Percentiles rank a stretch among this genome's conserved stretches.
These are phyloP conservation scores for Diarsia dahlii DNA, from an alignment of 2,888 invertebrate genomes.

Conservation along the genomic window DNA sequence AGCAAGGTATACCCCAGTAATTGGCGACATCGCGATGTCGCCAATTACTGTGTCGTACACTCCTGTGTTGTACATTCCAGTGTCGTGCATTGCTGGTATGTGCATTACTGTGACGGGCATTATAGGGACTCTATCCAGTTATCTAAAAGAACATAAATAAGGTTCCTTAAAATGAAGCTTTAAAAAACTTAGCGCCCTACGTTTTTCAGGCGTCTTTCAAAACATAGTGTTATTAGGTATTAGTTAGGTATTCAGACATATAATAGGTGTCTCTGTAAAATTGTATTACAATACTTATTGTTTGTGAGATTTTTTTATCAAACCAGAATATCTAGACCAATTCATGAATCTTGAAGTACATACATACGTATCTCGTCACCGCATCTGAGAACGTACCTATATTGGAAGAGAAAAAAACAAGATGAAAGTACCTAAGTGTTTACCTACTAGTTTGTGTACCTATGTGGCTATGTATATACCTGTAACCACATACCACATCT, in stretches of 20 bases:
- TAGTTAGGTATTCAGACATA: not conserved
- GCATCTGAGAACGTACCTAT: not conserved
- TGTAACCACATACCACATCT: not conserved
- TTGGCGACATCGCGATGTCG: no score
- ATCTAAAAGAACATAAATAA: no score
- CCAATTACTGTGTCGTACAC: no score
- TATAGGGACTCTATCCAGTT: no score
- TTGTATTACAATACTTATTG: not conserved
- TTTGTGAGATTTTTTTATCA: not conserved
- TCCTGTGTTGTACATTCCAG: no score
- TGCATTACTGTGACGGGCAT: no score
- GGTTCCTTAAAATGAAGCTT: no score
- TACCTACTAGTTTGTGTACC: slow-evolving; percentile 17
- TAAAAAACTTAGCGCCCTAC: no score
- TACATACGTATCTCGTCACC: not conserved
- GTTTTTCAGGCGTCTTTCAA: no score
- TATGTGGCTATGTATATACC: not conserved
- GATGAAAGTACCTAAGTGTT: slow-evolving; percentile 30
- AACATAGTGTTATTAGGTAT: not conserved
- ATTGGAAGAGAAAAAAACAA: slow-evolving; percentile 4
- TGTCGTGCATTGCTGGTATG: no score
- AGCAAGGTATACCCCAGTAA: no score
- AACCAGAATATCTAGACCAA: not conserved
- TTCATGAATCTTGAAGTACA: not conserved
- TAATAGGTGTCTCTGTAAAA: not conserved